Conservation (phyloP, 1,140 invertebrate species). For the Pseudobourletiella spinata region DNA sequence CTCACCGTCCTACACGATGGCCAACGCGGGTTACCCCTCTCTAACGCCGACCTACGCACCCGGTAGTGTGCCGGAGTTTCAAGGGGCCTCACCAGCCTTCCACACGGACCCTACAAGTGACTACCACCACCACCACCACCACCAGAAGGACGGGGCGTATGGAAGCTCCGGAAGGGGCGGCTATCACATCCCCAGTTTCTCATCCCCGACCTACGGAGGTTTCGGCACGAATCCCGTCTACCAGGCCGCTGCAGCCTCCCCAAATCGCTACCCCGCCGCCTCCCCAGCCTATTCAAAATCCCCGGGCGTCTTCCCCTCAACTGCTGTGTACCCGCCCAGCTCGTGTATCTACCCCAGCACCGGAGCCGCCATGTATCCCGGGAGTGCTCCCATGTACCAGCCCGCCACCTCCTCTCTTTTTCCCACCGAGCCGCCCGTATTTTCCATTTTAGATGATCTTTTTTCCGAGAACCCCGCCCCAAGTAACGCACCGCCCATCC, state of each 20-base stretch:
- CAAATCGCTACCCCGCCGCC: background rate
- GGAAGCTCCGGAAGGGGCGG: background rate
- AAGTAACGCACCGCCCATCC: background rate
- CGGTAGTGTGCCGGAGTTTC: background rate
- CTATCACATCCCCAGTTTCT: background rate
- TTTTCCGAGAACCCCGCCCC: background rate
- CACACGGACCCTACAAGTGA: background rate
- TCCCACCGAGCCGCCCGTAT: background rate
- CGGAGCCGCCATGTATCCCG: background rate
- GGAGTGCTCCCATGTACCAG: background rate
- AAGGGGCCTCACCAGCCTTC: background rate
- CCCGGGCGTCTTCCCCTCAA: background rate
- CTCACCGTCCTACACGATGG: background rate
- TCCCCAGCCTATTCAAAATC: background rate
- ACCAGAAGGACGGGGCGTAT: background rate
- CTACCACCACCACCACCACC: too few species aligned
- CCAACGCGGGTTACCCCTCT: too few species aligned
- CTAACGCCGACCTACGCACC: background rate
- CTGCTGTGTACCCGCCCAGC: background rate
- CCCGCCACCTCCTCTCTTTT: background rate
- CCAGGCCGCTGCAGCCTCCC: background rate
- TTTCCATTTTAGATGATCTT: constrained; percentile 1
- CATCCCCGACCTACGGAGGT: too few species aligned
- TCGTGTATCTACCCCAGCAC: background rate
- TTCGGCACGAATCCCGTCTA: background rate